Evolutionary conservation across 2,797 vertebrate genomes (phyloP).

Genomic region (Loriculus beryllinus): DNA sequence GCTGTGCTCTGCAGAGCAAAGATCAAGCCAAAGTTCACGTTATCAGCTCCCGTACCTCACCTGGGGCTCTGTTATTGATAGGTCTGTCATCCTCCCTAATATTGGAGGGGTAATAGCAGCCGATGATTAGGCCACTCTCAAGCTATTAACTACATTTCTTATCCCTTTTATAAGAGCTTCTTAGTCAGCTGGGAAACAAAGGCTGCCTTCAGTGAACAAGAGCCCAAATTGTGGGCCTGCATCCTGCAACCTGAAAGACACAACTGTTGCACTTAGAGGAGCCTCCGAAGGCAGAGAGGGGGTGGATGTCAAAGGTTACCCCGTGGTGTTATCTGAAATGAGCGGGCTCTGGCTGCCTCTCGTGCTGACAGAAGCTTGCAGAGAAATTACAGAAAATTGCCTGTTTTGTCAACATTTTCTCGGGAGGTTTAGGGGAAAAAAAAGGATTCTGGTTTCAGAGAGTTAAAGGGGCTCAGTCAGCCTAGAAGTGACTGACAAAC

Average conservation of each 20-base stretch:
- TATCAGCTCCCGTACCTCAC: conserved; percentile 75
- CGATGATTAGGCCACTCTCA: conserved; percentile 90
- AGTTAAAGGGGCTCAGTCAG: conserved; percentile 83
- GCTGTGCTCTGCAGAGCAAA: conserved; percentile 86
- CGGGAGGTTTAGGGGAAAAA: conserved; percentile 87
- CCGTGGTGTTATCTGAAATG: conserved; percentile 84
- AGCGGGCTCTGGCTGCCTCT: conserved; percentile 84
- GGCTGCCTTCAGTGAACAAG: conserved; percentile 82
- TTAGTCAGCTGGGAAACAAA: conserved; percentile 85
- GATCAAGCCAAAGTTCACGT: conserved; percentile 85
- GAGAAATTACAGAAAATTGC: conserved; percentile 94
- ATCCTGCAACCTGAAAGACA: conserved; percentile 90
- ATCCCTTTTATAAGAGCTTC: conserved; percentile 84
- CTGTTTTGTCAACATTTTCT: conserved; percentile 98
- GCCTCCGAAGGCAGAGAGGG: conserved; percentile 73
- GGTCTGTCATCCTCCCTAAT: conserved; percentile 93
- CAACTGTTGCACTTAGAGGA: conserved; percentile 86
- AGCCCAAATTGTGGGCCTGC: conserved; percentile 77
- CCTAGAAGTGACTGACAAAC: conserved; percentile 88
- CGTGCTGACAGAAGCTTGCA: conserved; percentile 82
- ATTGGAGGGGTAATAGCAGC: conserved; percentile 92
- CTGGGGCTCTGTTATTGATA: conserved; percentile 89
- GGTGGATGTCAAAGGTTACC: conserved; percentile 88
- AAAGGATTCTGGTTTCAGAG: conserved; percentile 78
- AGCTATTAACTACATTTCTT: conserved; percentile 93